These are phyloP conservation scores for Atlantisia rogersi DNA, from an alignment of 2,113 vertebrate genomes.

Conservation along the genomic window DNA sequence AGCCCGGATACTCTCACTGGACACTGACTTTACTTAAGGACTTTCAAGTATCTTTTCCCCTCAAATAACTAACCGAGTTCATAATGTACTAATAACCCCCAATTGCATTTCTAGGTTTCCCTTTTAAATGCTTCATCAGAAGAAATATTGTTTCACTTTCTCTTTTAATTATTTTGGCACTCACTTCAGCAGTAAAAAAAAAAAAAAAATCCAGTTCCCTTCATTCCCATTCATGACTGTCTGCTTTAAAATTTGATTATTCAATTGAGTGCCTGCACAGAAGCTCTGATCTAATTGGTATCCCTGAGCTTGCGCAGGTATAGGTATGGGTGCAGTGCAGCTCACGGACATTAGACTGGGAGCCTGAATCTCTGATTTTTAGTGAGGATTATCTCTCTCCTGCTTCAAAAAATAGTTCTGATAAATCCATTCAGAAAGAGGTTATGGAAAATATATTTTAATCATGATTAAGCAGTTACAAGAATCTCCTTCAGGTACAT, in stretches of 20 bases:
- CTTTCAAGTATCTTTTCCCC: not conserved
- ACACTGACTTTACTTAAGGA: not conserved
- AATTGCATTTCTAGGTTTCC: not conserved
- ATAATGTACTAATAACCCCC: not conserved
- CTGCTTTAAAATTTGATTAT: constrained; percentile 19
- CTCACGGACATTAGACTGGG: not conserved
- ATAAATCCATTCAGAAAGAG: not conserved
- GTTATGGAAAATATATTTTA: not conserved
- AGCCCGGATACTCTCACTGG: not conserved
- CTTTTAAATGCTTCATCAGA: not conserved
- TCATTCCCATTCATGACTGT: not conserved
- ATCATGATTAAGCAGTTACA: not conserved
- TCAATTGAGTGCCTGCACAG: not conserved
- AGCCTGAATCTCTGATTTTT: not conserved
- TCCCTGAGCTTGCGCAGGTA: not conserved
- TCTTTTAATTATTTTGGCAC: not conserved
- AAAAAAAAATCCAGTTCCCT: not conserved
- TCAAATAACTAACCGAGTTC: not conserved
- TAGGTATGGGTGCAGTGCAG: not conserved
- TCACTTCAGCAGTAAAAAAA: not conserved
- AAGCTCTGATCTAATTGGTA: not conserved
- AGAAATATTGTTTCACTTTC: not conserved
- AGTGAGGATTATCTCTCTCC: not conserved
- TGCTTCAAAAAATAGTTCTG: not conserved
- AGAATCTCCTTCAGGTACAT: not conserved